phyloP scores from a whole-genome alignment of 64 coral and sea anemone genomes.

The Orbicella faveolata region DNA sequence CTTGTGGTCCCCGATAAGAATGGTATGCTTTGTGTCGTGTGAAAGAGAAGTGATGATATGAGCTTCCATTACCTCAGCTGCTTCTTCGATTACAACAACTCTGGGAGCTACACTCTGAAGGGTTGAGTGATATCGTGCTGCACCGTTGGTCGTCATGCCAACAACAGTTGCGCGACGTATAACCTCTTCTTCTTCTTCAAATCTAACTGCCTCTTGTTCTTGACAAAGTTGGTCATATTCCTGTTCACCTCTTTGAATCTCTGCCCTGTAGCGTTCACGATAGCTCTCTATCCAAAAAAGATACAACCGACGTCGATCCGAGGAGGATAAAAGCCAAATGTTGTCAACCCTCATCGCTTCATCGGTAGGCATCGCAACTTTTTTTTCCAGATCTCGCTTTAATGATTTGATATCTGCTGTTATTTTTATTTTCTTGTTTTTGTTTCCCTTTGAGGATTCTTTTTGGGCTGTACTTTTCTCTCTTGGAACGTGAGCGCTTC shows the following conservation, averaged over 20 bases:
- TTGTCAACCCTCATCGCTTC: not conserved
- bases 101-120: slow-evolving; percentile 20
- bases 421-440: not conserved
- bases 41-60: slow-evolving; percentile 83
- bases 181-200: slow-evolving; percentile 24
- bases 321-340: slow-evolving; percentile 22
- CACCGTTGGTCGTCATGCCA: slow-evolving; percentile 49
- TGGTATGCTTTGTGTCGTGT: slow-evolving; percentile 54
- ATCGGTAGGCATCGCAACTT: not conserved
- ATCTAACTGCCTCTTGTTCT: not conserved
- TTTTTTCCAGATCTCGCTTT: slow-evolving; percentile 9
- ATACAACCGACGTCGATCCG: slow-evolving; percentile 23
- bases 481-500: not conserved
- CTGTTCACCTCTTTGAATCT: slow-evolving; percentile 25
- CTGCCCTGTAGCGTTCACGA: slow-evolving; percentile 1
- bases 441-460: not conserved
- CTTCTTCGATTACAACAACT: slow-evolving; percentile 71
- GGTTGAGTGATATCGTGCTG: slow-evolving; percentile 3
- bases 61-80: slow-evolving; percentile 70
- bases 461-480: not conserved
- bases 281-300: slow-evolving; percentile 42
- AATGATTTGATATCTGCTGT: slow-evolving; percentile 18
- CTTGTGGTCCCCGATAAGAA: slow-evolving; percentile 90
- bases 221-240: slow-evolving; percentile 29
- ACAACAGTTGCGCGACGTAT: slow-evolving; percentile 5